Base-by-base conservation (phyloP, 2,113 vertebrate genomes). In the Coryphaenoides rupestris region DNA sequence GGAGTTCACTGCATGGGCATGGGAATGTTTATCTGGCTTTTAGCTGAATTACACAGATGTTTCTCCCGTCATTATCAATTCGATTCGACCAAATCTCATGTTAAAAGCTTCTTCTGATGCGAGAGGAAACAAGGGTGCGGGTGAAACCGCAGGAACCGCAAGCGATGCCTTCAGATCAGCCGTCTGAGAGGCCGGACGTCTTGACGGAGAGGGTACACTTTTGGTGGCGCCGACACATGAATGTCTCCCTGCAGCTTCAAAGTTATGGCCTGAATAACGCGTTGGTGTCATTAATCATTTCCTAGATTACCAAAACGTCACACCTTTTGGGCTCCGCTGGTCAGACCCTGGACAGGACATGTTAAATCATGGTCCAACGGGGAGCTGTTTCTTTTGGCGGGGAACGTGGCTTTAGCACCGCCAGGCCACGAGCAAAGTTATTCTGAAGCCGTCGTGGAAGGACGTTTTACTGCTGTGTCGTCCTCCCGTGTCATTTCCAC, bases 361-460 rank as follows among this genome's bases (percentile, higher is more conserved):
- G 67, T 70, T 70, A 69, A 78, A 78, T 80, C 24, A 80, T 65
- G 55, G 40, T 60, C 63, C 80, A 66, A 63, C 70, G 65, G 77
- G 69, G 73, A 78, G 71, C 76, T n/a, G 50, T 84, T 81, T 74
- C 69, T 19, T 73, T 74, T 21, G 9, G 13, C 56, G 23, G 52
- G 54, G 40, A 19, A n/a, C 75, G 70, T 40, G 50, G 62, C 67
- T 76, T 81, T 73, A 71, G 58, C 46, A 66, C 52, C 55, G 22
- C 52, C 67, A 69, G 68, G 77, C 75, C 69, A 69, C 19, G 24
- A 80, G 74, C 74, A 79, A 76, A 82, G 69, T 79, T 76, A 77
- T 79, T 64, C 65, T 72, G 78, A 75, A 83, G n/a, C 71, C 65
- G 66, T 67, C 78, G 83, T 80, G 83, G 64, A 76, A 59, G 50